These are phyloP conservation scores for Enteromius paludinosus DNA, from an alignment of 2,797 vertebrate species.

Conservation along the genomic window DNA sequence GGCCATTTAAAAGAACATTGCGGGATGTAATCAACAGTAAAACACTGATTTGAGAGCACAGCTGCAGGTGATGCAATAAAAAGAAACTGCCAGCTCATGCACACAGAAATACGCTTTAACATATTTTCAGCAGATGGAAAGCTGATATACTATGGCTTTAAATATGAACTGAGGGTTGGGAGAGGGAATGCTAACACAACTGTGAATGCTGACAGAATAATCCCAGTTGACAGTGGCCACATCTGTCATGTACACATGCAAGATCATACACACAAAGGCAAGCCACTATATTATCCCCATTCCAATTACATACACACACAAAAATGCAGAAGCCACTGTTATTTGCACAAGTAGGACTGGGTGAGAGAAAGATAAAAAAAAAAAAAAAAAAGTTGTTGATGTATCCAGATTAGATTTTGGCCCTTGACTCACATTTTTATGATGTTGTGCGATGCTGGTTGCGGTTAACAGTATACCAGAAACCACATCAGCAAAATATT, in stretches of 20 bases:
- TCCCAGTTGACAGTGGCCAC: slow-evolving; percentile 58
- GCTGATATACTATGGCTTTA: slow-evolving; percentile 8
- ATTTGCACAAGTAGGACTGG: neutral
- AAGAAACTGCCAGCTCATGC: neutral
- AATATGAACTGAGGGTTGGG: neutral
- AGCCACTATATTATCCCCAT: neutral
- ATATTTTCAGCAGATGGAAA: neutral
- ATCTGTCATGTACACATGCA: neutral
- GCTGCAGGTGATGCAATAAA: slow-evolving; percentile 38
- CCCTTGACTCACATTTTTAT: neutral
- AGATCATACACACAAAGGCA: neutral
- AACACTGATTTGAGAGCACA: slow-evolving; percentile 12
- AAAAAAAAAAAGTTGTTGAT: neutral
- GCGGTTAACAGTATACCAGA: neutral
- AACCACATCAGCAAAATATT: slow-evolving; percentile 16
- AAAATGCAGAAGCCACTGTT: neutral
- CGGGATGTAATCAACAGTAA: slow-evolving; percentile 32
- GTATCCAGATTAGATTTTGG: neutral
- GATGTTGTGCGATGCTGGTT: neutral
- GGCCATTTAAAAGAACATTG: slow-evolving; percentile 14
- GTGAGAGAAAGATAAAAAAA: neutral
- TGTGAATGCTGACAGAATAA: slow-evolving; percentile 56
- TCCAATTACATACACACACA: neutral
- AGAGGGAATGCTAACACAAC: slow-evolving; percentile 16
- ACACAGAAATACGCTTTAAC: neutral